Conservation (phyloP, 2,797 vertebrate species). For the Pipistrellus pipistrellus region DNA sequence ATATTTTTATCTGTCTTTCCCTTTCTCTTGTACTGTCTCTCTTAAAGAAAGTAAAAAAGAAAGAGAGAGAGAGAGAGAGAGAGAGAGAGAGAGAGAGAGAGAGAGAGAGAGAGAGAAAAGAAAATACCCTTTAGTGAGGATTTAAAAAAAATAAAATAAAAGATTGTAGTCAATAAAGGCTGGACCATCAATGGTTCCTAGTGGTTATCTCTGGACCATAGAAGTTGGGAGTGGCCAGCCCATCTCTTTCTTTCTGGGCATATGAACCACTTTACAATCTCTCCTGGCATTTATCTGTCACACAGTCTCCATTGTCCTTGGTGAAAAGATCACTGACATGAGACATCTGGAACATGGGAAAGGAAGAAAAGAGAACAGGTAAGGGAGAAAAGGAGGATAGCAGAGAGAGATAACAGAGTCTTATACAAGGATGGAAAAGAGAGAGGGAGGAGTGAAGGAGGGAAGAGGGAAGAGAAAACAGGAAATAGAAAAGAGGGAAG, state of each 20-base stretch:
- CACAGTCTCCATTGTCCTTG: background rate
- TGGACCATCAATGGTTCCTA: background rate
- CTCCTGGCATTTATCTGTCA: background rate
- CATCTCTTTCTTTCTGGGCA: background rate
- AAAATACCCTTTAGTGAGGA: too few species aligned
- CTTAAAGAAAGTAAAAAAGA: too few species aligned
- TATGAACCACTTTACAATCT: background rate
- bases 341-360: background rate
- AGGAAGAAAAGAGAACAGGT: background rate
- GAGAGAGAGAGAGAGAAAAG: too few species aligned
- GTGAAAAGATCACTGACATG: background rate
- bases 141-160: too few species aligned
- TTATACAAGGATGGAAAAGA: background rate
- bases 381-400: background rate
- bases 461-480: too few species aligned
- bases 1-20: too few species aligned
- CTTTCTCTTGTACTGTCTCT: too few species aligned
- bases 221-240: background rate
- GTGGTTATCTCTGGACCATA: background rate
- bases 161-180: background rate
- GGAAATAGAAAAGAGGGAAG: background rate
- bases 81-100: too few species aligned
- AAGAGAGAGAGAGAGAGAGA: too few species aligned
- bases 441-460: fast-evolving
- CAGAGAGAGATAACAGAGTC: background rate